Base-by-base conservation (phyloP, 2,888 invertebrate species). In the Parapristionchus giblindavisi region DNA sequence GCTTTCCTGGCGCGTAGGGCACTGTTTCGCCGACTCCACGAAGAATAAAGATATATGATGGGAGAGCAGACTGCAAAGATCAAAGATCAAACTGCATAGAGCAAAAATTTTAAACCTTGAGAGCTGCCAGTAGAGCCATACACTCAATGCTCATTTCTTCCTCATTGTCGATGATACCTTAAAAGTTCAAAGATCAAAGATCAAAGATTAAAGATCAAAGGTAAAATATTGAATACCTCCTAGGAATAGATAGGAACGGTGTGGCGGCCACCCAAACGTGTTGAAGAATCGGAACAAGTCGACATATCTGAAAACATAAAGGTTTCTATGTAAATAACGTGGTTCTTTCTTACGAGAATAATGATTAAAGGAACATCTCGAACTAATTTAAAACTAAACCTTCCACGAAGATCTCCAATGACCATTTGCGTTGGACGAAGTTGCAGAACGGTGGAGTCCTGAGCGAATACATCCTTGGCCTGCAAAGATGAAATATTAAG, bases 231-330 rank as follows among this genome's bases (percentile, higher is more conserved):
- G 8, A 14, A 43, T 17, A 63, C 79, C 79, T 29, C 82, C 82
- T 0, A 82, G 76, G 38, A 82, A 82, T 1, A 82, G 75, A 63
- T 79, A 72, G 34, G 75, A 63, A 11, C 79, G 79, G 11, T 71
- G 54, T 8, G 81, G 81, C 17, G 81, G 81, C 80, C 80, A 81
- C 21, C 81, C 81, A 29, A 80, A 78, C n/a, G 78, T 48, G 51
- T 79, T 78, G 17, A 81, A 77, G 79, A 79, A 80, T 48, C 82
- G 71, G 36, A 78, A 78, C 1, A 82, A 72, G 40, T 82, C 80
- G 2, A 76, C 40, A 52, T 82, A 82, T 66, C 78, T 76, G 38
- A 3, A n/a, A n/a, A n/a, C n/a, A n/a, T n/a, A n/a, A n/a, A n/a
- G n/a, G n/a, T n/a, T n/a, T n/a, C n/a, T n/a, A n/a, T n/a, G 29